A percentile compares a stretch with the other conserved stretches of the same genome.
Evolutionary conservation across 2,797 vertebrate species (phyloP).

Genomic region (Bovichtus variegatus): DNA sequence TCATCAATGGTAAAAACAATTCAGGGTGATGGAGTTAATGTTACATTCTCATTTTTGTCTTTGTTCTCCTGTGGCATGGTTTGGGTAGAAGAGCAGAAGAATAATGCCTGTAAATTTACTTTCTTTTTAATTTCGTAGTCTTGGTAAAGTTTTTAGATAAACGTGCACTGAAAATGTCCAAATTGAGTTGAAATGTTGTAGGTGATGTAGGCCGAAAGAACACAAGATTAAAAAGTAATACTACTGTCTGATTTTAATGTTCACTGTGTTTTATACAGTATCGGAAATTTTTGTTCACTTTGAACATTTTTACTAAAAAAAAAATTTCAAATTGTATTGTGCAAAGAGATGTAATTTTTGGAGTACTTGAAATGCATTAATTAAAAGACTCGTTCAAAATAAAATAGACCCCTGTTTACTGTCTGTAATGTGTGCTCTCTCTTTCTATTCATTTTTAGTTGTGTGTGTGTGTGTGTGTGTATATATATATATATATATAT

Average conservation of each 20-base stretch:
- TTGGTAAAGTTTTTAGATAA: constrained; percentile 94
- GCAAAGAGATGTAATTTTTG: constrained; percentile 99
- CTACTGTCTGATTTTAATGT: constrained; percentile 99
- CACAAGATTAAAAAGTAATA: constrained; percentile 92
- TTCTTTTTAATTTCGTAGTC: constrained; percentile 91
- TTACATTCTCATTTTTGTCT: constrained; percentile 85
- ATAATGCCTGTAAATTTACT: constrained; percentile 87
- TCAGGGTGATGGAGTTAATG: constrained; percentile 89
- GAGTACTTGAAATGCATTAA: constrained; percentile 99
- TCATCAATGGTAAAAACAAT: constrained; percentile 90
- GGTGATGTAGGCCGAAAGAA: constrained; percentile 89
- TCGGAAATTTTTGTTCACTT: constrained; percentile 98
- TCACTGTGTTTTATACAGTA: constrained; percentile 99
- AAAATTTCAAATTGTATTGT: constrained; percentile 97
- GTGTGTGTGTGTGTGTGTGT: too few species aligned
- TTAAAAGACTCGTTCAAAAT: constrained; percentile 98
- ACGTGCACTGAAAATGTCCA: constrained; percentile 97
- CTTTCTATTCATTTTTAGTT: background rate
- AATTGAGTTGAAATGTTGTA: constrained; percentile 95
- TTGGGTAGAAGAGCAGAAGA: constrained; percentile 85
- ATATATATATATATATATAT: too few species aligned
- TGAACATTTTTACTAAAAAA: constrained; percentile 99
- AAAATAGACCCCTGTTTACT: constrained; percentile 83
- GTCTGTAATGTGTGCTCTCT: constrained; percentile 62
- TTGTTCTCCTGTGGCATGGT: constrained; percentile 95